Evolutionary conservation across 2,797 vertebrate genomes (phyloP).

Genomic region (Macroramphosus scolopax): DNA sequence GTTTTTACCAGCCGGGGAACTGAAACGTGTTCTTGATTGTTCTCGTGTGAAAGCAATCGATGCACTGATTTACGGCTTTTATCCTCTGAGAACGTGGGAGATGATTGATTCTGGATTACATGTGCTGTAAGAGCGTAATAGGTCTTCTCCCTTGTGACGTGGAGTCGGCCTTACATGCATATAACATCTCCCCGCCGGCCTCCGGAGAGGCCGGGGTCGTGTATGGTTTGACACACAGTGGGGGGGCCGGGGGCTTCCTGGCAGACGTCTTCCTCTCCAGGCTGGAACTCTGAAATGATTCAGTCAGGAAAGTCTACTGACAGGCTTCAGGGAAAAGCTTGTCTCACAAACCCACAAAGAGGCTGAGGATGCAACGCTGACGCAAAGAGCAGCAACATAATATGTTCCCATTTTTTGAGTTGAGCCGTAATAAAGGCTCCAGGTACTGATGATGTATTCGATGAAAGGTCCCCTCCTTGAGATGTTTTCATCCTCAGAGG

Average conservation of each 20-base stretch:
- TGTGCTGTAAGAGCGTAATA: not conserved
- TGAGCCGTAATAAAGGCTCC: too few relatives aligned
- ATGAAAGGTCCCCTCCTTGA: too few relatives aligned
- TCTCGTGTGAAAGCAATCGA: not conserved
- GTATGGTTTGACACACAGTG: slow-evolving; percentile 2
- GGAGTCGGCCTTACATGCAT: too few relatives aligned
- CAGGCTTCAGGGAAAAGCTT: slow-evolving; percentile 10
- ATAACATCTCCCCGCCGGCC: too few relatives aligned
- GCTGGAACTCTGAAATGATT: slow-evolving; percentile 55
- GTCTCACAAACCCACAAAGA: slow-evolving; percentile 16
- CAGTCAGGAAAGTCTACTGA: slow-evolving; percentile 47
- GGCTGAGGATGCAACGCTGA: not conserved
- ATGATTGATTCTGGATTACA: not conserved
- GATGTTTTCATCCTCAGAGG: too few relatives aligned
- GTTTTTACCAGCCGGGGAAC: not conserved
- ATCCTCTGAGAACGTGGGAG: slow-evolving; percentile 2
- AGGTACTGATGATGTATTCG: too few relatives aligned
- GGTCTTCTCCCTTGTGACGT: not conserved
- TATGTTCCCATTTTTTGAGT: not conserved
- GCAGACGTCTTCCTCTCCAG: slow-evolving; percentile 46
- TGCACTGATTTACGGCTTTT: slow-evolving; percentile 3
- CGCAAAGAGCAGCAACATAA: not conserved
- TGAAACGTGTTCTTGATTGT: not conserved
- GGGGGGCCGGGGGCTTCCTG: slow-evolving; percentile 24
- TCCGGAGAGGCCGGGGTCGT: slow-evolving; percentile 2